Percentiles rank a stretch among this genome's conserved stretches.
phyloP scores from a whole-genome alignment of 2,113 vertebrate species.

The Ascaphus truei region DNA sequence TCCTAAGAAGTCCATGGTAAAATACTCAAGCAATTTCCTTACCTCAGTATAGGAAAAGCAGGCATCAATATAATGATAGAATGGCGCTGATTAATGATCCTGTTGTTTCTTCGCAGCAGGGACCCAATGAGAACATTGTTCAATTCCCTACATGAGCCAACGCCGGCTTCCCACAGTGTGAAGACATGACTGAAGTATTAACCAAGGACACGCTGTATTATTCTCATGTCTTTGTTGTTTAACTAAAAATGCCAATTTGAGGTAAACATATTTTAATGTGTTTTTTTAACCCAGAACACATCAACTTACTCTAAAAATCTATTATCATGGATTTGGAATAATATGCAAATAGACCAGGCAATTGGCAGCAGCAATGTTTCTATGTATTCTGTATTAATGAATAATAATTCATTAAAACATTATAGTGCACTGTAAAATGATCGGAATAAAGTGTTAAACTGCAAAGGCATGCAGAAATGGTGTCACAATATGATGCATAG shows the following conservation, averaged over 20 bases:
- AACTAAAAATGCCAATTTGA: slow-evolving; percentile 12
- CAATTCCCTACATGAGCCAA: slow-evolving; percentile 26
- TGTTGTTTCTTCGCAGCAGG: slow-evolving; percentile 33
- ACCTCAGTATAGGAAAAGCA: background rate
- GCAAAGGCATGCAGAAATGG: background rate
- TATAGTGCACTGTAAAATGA: background rate
- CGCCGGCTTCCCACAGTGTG: slow-evolving; percentile 20
- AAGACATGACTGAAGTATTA: slow-evolving; percentile 30
- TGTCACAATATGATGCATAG: background rate
- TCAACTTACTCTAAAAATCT: background rate
- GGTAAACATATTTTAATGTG: too few species aligned
- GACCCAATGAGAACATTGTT: slow-evolving; percentile 36
- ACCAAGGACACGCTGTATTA: slow-evolving; percentile 30
- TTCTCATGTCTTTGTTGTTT: slow-evolving; percentile 7
- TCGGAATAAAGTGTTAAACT: background rate
- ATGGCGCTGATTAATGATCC: slow-evolving; percentile 36
- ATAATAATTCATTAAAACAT: background rate
- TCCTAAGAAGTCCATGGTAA: slow-evolving; percentile 9
- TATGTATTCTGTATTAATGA: background rate
- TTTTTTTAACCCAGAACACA: too few species aligned
- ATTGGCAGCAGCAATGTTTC: background rate
- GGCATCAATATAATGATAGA: slow-evolving; percentile 30
- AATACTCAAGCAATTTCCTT: slow-evolving; percentile 12
- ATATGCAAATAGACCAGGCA: background rate
- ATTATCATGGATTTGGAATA: background rate